phyloP scores from a whole-genome alignment of 2,888 invertebrate genomes.

The Sarcophaga subvicina region DNA sequence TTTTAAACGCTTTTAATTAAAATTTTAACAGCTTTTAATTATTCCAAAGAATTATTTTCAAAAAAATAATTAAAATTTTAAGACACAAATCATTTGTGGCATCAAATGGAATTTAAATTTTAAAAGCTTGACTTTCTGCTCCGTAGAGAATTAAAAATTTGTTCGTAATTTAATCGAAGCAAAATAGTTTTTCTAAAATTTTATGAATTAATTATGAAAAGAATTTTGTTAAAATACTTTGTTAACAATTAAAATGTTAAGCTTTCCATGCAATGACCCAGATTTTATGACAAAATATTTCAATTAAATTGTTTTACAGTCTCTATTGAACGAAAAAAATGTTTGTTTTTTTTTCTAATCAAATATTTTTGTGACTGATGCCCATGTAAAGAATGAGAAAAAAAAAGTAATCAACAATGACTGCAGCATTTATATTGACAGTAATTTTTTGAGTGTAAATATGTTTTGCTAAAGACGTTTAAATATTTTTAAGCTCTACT shows the following conservation, averaged over 20 bases:
- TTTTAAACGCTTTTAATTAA: too few relatives aligned
- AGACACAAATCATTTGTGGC: too few relatives aligned
- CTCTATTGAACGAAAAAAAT: neutral
- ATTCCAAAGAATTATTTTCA: too few relatives aligned
- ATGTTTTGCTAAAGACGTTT: too few relatives aligned
- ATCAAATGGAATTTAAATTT: too few relatives aligned
- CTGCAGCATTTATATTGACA: too few relatives aligned
- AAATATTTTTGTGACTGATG: neutral
- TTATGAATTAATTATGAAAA: conserved; percentile 9
- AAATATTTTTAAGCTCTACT: neutral
- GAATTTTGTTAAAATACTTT: neutral
- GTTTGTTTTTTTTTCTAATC: neutral
- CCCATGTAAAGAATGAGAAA: too few relatives aligned
- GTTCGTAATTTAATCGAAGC: neutral
- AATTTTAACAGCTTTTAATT: too few relatives aligned
- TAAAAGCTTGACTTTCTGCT: neutral
- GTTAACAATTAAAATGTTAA: conserved; percentile 14
- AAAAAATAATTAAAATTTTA: too few relatives aligned
- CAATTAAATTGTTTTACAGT: conserved; percentile 39
- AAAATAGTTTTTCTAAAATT: neutral
- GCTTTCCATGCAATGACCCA: conserved; percentile 55
- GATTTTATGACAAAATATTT: conserved; percentile 47
- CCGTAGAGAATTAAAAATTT: neutral
- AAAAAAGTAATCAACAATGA: neutral
- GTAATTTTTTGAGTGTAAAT: too few relatives aligned